Base-by-base conservation (phyloP, 2,888 invertebrate genomes). In the Myopa tessellatipennis region DNA sequence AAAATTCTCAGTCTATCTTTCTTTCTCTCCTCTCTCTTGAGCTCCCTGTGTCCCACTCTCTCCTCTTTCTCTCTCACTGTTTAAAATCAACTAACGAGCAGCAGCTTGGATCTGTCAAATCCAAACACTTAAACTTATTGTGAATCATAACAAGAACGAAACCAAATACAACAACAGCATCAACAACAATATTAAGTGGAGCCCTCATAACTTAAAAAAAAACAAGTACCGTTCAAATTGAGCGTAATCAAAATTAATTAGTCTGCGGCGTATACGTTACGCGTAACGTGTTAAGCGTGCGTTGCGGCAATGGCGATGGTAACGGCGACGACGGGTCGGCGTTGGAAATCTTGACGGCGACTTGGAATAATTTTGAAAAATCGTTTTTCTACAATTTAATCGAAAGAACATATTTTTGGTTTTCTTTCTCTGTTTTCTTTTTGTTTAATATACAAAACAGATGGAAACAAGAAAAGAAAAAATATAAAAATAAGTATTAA, bases 41-140 rank as follows among this genome's bases (percentile, higher is more conserved):
- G 8, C 60, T 16, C 61, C 26, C 34, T n/a, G 18, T 26, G 5
- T 36, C 14, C 1, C 36, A 1, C 34, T 26, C 6, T 34, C 4
- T 26, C 34, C 63, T 5, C 4, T 26, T 4, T 63, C 34, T 12
- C 63, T 63, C 14, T 14, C 65, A 38, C 38, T 3, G 1, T 65
- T 16, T 4, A 36, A 34, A 14, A 36, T 36, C 65, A 34, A 26
- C 61, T 34, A 63, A 63, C 61, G 61, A 18, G 65, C 65, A 75
- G 55, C 60, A 69, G 61, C 73, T 73, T 73, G 40, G 12, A 40
- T 18, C 50, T 73, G 63, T 73, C 73, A 73, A 73, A 73, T 61
- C 26, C 26, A n/a, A 40, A 73, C 73, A 73, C 73, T 58, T 34
- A 63, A 73, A 65, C 36, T 38, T 34, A 36, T 65, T 65, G 65